A percentile compares a stretch with the other conserved stretches of the same genome.
phyloP scores from a whole-genome alignment of 1,140 invertebrate genomes.

The Drosophila pandora region DNA sequence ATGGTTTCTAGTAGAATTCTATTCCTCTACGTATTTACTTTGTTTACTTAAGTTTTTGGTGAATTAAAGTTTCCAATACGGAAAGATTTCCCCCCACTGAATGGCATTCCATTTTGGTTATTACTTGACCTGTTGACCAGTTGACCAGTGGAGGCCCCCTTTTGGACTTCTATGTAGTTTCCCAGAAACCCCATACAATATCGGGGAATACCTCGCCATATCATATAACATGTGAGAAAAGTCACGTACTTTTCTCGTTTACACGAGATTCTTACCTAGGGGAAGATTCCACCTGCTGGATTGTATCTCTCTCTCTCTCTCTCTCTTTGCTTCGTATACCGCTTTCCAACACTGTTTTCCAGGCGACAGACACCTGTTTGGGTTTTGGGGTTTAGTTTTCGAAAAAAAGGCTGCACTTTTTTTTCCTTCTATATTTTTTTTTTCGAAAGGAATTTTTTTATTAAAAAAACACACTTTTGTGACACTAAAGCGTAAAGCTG shows the following conservation, averaged over 20 bases:
- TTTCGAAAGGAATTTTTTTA: constrained; percentile 5
- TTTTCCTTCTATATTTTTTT: not conserved
- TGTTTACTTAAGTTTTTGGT: not conserved
- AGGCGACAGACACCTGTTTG: constrained; percentile 1
- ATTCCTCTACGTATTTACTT: not conserved
- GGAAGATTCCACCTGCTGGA: constrained; percentile 1
- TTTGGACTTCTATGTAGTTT: not conserved
- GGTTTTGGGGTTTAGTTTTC: not conserved
- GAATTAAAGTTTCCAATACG: not conserved
- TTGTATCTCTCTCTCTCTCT: not conserved
- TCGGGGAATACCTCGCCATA: too few species aligned
- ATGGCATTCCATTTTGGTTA: too few species aligned
- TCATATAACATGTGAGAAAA: constrained; percentile 36
- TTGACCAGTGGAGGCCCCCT: too few species aligned
- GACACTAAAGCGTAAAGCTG: constrained; percentile 77
- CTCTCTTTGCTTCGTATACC: not conserved
- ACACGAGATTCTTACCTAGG: not conserved
- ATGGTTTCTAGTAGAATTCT: constrained; percentile 2
- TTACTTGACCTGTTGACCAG: too few species aligned
- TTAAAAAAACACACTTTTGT: constrained; percentile 50
- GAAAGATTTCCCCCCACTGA: not conserved
- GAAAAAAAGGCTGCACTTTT: not conserved
- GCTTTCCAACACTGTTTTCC: constrained; percentile 1
- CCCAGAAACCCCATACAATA: not conserved
- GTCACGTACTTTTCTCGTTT: constrained; percentile 31